These are phyloP conservation scores for Eupithecia exiguata DNA, from an alignment of 2,888 invertebrate species.

Conservation along the genomic window DNA sequence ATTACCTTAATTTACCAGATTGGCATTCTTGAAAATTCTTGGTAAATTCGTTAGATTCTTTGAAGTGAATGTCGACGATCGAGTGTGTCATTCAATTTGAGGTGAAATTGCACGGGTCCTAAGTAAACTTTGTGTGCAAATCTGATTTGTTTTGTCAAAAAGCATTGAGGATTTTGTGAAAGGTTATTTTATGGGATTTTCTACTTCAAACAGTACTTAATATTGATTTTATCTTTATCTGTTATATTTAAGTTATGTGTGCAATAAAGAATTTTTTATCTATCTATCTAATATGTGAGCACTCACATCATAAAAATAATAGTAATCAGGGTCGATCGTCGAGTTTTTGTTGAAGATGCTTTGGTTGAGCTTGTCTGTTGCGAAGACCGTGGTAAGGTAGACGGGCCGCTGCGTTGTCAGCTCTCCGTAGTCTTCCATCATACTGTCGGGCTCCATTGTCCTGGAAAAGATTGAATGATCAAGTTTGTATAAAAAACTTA, in stretches of 20 bases:
- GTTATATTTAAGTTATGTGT: too few relatives aligned
- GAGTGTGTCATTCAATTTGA: slow-evolving; percentile 10
- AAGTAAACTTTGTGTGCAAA: slow-evolving; percentile 11
- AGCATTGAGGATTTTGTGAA: neutral
- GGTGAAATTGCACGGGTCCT: slow-evolving; percentile 13
- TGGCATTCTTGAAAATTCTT: slow-evolving; percentile 18
- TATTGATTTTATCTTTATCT: too few relatives aligned
- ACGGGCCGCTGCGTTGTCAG: slow-evolving; percentile 60
- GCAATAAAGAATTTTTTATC: too few relatives aligned
- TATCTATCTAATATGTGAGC: too few relatives aligned
- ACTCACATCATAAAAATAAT: slow-evolving; percentile 75
- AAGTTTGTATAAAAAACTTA: neutral
- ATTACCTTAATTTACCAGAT: slow-evolving; percentile 26
- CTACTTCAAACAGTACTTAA: neutral
- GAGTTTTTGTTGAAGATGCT: slow-evolving; percentile 46
- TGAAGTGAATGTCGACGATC: slow-evolving; percentile 20
- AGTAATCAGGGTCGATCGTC: slow-evolving; percentile 56
- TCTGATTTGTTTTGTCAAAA: slow-evolving; percentile 11
- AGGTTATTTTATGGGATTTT: neutral
- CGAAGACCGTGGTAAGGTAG: slow-evolving; percentile 54
- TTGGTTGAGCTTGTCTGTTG: slow-evolving; percentile 49
- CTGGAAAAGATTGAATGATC: slow-evolving; percentile 45
- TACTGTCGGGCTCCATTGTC: slow-evolving; percentile 65
- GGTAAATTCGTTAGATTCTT: slow-evolving; percentile 22
- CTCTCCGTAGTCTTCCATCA: slow-evolving; percentile 62